Evolutionary conservation across 2,113 vertebrate species (phyloP), one percentile per base, ranked within the genome.

Genomic region (Thamnaconus septentrionalis): DNA sequence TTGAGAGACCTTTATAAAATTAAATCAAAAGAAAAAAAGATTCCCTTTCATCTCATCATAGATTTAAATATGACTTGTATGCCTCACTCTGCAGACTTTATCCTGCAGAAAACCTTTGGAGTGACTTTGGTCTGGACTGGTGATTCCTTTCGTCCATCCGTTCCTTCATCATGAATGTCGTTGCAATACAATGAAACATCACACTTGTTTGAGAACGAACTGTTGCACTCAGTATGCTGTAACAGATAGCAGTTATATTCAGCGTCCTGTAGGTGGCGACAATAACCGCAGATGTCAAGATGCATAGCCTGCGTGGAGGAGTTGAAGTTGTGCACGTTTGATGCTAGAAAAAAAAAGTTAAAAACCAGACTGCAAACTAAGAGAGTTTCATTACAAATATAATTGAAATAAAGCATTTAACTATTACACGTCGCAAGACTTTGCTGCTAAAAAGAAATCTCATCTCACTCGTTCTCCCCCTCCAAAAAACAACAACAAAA

Each of bases 41-140:
- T 73, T 88, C 79, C 87, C 83, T 88, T 90, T 90, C 50, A 71
- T 71, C 60, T 83, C 53, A 73, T 62, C 75, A 62, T 53, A 76
- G 55, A 62, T 79, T 53, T 46, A 54, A 64, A 75, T 56, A 62
- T 63, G 6, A 44, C 10, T 41, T 59, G 43, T 31, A 58, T 56
- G 31, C 63, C 63, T 49, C 51, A 64, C 48, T 69, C 56, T 4
- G 12, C 8, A 5, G 18, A 39, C 52, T 41, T 46, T 40, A 42
- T 48, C 48, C 10, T 57, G 70, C 53, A 85, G 66, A 56, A 45
- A 67, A 69, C 48, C 11, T 58, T 44, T 52, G 45, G 18, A 31
- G 51, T 55, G 47, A 66, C 60, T 76, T 81, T 81, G 66, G 61
- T 71, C 12, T 61, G 11, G 52, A 80, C 64, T 8, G 40, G 0